Evolutionary conservation across 2,797 vertebrate species (phyloP), one percentile per base, ranked within the genome.

Genomic region (Thunnus albacares): DNA sequence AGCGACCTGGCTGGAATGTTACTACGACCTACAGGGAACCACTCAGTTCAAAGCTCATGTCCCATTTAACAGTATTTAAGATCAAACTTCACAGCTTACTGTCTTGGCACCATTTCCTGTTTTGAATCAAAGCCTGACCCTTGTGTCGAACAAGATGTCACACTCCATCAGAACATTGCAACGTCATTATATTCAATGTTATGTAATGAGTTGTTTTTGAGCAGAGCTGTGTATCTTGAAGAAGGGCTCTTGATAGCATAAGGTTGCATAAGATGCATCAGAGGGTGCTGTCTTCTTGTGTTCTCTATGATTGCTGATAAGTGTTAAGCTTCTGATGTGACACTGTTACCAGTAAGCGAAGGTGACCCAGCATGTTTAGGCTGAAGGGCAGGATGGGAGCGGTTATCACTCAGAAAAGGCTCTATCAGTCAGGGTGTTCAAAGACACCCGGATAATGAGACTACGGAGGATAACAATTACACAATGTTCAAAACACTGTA

Each of bases 191-290:
- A 85, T 72, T 55, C 30, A 41, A 18, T 3, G 67, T 87, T 86
- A 80, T 5, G 18, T 82, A 82, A 90, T 49, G 24, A 47, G 35
- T 59, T 85, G 83, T 89, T 89, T 82, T 84, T 47, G 43, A 84
- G 75, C 64, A 18, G 61, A 57, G 75, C 55, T 20, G 11, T 7
- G 2, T 75, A 71, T 70, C 72, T 79, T 35, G 22, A 51, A 70
- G 64, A 45, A n/a, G 43, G 15, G 9, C 5, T 6, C 14, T 43
- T 56, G 82, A 87, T 73, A 73, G 70, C 64, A 35, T 43, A 10
- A 13, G 1, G 51, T 82, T 87, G 75, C 68, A 63, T 83, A 83
- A 88, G 71, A 60, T 20, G 72, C 30, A 49, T 59, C 30, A 30
- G 61, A 76, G 49, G 73, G 26, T 26, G 60, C n/a, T 28, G 66